A percentile compares a stretch with the other conserved stretches of the same genome.
These are phyloP conservation scores for Apamea crenata DNA, from an alignment of 2,888 invertebrate genomes.

Conservation along the genomic window DNA sequence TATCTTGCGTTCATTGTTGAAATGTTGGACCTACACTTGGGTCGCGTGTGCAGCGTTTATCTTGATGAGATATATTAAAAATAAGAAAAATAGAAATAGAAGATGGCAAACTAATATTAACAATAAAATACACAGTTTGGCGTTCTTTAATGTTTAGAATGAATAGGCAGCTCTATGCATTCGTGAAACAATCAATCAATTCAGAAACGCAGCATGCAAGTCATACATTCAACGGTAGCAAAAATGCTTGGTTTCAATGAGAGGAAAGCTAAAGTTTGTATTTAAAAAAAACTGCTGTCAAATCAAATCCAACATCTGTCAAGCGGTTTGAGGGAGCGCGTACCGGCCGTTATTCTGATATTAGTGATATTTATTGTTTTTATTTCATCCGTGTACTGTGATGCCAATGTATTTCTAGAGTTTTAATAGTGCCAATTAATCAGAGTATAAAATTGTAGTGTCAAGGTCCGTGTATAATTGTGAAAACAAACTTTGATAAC, in stretches of 20 bases:
- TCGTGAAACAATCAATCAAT: not conserved
- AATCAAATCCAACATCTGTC: too few species aligned
- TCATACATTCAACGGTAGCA: not conserved
- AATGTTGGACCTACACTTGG: too few species aligned
- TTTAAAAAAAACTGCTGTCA: constrained; percentile 31
- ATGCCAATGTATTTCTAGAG: constrained; percentile 9
- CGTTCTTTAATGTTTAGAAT: not conserved
- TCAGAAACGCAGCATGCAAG: not conserved
- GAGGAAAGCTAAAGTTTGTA: not conserved
- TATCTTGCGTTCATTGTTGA: too few species aligned
- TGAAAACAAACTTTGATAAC: constrained; percentile 72
- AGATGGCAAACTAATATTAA: too few species aligned
- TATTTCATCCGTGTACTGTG: not conserved
- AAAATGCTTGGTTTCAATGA: constrained; percentile 6
- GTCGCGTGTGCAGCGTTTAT: too few species aligned
- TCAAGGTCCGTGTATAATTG: not conserved
- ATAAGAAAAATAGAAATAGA: too few species aligned
- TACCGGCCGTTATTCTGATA: constrained; percentile 42
- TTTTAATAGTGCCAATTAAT: constrained; percentile 6
- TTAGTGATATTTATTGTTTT: constrained; percentile 16
- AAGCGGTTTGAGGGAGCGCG: constrained; percentile 7
- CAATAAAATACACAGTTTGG: too few species aligned
- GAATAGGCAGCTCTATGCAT: not conserved
- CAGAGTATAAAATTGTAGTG: constrained; percentile 9
- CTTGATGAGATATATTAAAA: too few species aligned